These are phyloP conservation scores for Cydia splendana DNA, from an alignment of 1,140 invertebrate species.

Conservation along the genomic window DNA sequence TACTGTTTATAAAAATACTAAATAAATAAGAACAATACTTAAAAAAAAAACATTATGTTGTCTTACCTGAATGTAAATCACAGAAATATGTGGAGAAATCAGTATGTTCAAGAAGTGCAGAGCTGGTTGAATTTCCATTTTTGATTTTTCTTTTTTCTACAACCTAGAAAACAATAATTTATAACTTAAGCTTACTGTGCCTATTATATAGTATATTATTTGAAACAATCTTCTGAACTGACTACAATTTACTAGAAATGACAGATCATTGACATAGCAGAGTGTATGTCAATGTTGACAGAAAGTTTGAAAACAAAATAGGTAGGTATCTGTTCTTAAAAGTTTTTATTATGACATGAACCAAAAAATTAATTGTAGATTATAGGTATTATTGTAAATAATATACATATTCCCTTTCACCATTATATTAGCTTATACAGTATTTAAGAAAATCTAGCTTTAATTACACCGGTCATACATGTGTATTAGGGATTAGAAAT, in stretches of 20 bases:
- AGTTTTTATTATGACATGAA: neutral
- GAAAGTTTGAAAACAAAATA: slow-evolving; percentile 29
- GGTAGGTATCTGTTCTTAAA: neutral
- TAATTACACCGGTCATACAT: too few species aligned
- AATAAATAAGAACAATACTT: neutral
- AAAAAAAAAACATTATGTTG: neutral
- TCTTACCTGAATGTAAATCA: neutral
- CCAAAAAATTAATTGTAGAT: neutral
- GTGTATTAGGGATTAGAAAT: too few species aligned
- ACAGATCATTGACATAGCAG: slow-evolving; percentile 20
- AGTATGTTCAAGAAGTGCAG: slow-evolving; percentile 1
- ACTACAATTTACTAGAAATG: slow-evolving; percentile 15
- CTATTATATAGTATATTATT: neutral
- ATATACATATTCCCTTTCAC: neutral
- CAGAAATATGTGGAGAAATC: neutral
- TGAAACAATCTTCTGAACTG: slow-evolving; percentile 11
- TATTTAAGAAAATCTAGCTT: too few species aligned
- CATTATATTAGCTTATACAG: neutral
- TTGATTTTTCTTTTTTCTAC: slow-evolving; percentile 9
- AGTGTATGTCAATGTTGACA: slow-evolving; percentile 27
- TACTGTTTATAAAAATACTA: neutral
- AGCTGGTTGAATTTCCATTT: neutral
- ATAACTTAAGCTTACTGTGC: neutral
- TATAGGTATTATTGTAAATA: too few species aligned
- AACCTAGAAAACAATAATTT: neutral